Conservation (phyloP, 2,797 vertebrate species). For the Anabacerthia variegaticeps region DNA sequence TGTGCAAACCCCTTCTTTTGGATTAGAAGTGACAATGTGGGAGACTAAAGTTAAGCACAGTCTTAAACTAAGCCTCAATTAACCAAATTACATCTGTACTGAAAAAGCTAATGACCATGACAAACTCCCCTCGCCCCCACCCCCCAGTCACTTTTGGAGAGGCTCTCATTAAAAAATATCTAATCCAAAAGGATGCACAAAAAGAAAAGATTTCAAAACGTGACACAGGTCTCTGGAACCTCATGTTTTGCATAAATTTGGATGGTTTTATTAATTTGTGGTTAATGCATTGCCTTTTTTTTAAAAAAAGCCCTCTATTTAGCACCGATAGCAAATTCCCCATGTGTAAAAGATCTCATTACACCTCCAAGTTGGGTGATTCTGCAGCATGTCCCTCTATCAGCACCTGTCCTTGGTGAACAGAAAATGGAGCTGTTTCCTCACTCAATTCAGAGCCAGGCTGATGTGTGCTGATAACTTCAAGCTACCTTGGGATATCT, state of each 20-base stretch:
- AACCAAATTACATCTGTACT: background rate
- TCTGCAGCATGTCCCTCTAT: background rate
- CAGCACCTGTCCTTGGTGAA: background rate
- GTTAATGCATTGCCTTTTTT: background rate
- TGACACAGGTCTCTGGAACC: background rate
- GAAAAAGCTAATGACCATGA: background rate
- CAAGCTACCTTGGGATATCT: background rate
- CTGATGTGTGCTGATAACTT: background rate
- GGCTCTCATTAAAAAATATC: background rate
- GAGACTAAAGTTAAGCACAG: background rate
- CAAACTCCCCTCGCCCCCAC: accelerated
- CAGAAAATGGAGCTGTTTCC: background rate
- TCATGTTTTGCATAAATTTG: background rate
- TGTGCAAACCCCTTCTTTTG: background rate
- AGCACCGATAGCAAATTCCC: background rate
- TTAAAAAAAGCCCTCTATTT: background rate
- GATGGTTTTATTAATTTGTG: background rate
- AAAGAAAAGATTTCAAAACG: background rate
- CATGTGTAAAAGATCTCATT: background rate
- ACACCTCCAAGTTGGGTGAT: background rate
- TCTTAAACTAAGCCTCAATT: background rate
- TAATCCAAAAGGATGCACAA: background rate
- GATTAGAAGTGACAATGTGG: background rate
- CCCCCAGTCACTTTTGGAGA: background rate
- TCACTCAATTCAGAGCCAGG: background rate